A percentile compares a stretch with the other conserved stretches of the same genome.
These are phyloP conservation scores for Montipora capitata DNA, from an alignment of 92 coral and sea anemone species.

Conservation along the genomic window DNA sequence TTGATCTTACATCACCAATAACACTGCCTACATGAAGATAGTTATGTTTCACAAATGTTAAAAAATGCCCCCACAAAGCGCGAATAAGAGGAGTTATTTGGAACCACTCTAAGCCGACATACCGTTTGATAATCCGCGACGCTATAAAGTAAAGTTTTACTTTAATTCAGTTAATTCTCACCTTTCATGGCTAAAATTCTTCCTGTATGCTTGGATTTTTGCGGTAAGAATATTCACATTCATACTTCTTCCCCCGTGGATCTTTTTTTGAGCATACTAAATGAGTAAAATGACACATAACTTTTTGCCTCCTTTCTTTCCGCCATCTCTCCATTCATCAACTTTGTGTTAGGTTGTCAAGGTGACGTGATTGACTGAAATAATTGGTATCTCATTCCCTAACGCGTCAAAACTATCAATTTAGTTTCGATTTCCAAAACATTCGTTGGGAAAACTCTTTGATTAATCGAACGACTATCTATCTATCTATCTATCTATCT, in stretches of 20 bases:
- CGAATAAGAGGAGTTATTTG: too few species aligned
- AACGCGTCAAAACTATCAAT: too few species aligned
- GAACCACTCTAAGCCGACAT: too few species aligned
- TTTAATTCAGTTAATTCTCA: background rate
- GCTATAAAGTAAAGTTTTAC: too few species aligned
- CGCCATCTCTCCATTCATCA: slow-evolving; percentile 25
- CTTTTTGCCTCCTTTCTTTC: background rate
- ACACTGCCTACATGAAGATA: background rate
- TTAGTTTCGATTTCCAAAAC: too few species aligned
- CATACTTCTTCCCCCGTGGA: background rate
- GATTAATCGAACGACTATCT: too few species aligned
- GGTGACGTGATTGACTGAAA: slow-evolving; percentile 24
- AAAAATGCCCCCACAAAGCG: background rate
- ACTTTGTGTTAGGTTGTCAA: slow-evolving; percentile 17
- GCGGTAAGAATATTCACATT: background rate
- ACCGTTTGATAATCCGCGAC: too few species aligned
- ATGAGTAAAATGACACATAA: background rate
- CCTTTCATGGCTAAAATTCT: slow-evolving; percentile 19
- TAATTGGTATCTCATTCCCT: slow-evolving; percentile 2
- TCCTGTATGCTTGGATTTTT: background rate
- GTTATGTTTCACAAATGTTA: background rate
- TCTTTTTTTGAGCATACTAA: background rate
- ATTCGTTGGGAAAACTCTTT: too few species aligned
- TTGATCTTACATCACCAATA: background rate
- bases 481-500: too few species aligned